phyloP scores from a whole-genome alignment of 2,113 vertebrate species.

The Seriola quinqueradiata region DNA sequence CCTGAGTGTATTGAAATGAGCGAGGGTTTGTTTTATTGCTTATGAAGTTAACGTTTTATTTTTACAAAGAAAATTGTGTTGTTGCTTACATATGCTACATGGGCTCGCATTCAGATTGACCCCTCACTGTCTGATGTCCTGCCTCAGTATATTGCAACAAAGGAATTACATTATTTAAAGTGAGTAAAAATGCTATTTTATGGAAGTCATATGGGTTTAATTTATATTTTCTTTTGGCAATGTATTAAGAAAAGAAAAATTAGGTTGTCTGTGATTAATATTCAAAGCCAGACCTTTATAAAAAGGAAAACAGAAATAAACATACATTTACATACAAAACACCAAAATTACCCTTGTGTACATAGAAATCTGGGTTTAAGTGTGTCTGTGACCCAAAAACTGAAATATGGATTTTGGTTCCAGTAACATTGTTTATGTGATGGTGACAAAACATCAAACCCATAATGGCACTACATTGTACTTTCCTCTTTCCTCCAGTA shows the following conservation, averaged over 20 bases:
- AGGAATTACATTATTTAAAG: not conserved
- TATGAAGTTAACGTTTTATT: not conserved
- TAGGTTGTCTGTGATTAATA: not conserved
- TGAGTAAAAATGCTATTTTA: not conserved
- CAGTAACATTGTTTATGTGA: not conserved
- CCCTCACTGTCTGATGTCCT: not conserved
- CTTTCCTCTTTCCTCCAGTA: not conserved
- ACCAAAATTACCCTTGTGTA: not conserved
- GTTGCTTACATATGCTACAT: not conserved
- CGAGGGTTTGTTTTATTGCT: not conserved
- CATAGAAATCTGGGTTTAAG: not conserved
- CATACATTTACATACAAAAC: not conserved
- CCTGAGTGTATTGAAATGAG: not conserved
- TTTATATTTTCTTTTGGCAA: too few relatives aligned
- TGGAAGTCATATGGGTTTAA: not conserved
- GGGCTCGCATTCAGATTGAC: not conserved
- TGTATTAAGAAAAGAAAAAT: not conserved
- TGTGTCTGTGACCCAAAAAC: not conserved
- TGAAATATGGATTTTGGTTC: constrained; percentile 8
- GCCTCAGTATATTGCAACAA: too few relatives aligned
- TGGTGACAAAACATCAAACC: constrained; percentile 5
- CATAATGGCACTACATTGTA: constrained; percentile 8
- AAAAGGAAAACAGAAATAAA: not conserved
- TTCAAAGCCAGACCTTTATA: not conserved
- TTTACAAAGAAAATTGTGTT: not conserved